Base-by-base conservation (phyloP, 2,888 invertebrate genomes). In the Bedellia somnulentella region DNA sequence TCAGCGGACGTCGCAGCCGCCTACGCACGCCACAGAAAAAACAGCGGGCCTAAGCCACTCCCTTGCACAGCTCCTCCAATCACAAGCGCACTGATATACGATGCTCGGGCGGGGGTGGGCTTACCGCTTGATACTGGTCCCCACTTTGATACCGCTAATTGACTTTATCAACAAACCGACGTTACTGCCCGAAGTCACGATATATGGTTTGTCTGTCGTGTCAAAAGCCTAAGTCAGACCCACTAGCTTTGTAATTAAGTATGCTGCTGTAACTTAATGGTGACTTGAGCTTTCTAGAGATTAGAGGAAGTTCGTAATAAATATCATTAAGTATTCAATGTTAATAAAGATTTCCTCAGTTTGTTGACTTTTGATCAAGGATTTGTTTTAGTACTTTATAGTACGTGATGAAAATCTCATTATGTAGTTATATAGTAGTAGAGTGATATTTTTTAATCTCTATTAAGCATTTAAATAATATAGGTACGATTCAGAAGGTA, bases 151-250 rank as follows among this genome's bases (percentile, higher is more conserved):
- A 68, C 61, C 56, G 56, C 71, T 75, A 75, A 75, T 75, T 75
- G 75, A 71, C 75, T 73, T 73, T 75, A 75, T 75, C 75, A 75
- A 73, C 75, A 75, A 71, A 73, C 70, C 52, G 64, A 71, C 63
- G 70, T 75, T 71, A 75, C 70, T 64, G 71, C 66, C 60, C 52
- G 49, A 49, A 71, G 71, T 71, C 73, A 75, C 75, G 75, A 75
- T 66, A 71, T 67, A 70, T 59, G 66, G 73, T 68, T 67, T 64
- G 64, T 70, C 64, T 61, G 64, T 49, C 57, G 61, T 56, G 68
- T 71, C 70, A 68, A 73, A 73, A 68, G 67, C 67, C 62, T 68
- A 66, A 67, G 70, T 60, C 58, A 55, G 59, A 57, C 54, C 57
- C 59, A 66, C 61, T 60, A 55, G 54, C 53, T 48, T 46, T 52